Evolutionary conservation across 2,113 vertebrate genomes (phyloP).

Genomic region (Sphyrna mokarran): DNA sequence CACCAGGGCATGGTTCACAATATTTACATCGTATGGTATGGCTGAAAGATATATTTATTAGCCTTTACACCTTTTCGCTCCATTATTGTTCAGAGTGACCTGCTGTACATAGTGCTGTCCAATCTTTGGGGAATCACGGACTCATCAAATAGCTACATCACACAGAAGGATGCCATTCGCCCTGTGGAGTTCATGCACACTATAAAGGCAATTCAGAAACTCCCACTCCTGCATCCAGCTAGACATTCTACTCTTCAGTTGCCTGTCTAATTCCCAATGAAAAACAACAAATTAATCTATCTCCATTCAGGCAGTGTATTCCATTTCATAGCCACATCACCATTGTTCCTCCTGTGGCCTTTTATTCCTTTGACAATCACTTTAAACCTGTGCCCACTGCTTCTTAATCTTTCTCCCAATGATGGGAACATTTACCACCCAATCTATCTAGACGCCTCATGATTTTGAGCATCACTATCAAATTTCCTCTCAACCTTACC

Average conservation of each 20-base stretch:
- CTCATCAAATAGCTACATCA: not conserved
- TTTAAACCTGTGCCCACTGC: not conserved
- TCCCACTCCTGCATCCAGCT: not conserved
- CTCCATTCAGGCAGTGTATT: no score
- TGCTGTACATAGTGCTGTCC: not conserved
- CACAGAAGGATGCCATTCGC: not conserved
- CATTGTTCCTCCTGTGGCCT: not conserved
- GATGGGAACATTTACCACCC: not conserved
- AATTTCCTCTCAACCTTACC: not conserved
- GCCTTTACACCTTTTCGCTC: not conserved
- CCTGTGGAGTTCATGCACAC: not conserved
- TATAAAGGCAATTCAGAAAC: not conserved
- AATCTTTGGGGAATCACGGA: not conserved
- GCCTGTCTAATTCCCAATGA: not conserved
- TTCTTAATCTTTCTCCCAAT: not conserved
- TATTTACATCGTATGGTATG: not conserved
- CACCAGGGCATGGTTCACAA: not conserved
- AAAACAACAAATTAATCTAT: not conserved
- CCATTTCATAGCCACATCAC: not conserved
- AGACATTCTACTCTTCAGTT: not conserved
- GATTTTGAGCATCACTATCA: not conserved
- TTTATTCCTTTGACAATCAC: not conserved
- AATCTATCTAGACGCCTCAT: not conserved
- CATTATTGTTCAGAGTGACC: not conserved
- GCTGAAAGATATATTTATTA: not conserved